These are phyloP conservation scores for Poecilia wingei DNA, from an alignment of 2,797 vertebrate species.

Conservation along the genomic window DNA sequence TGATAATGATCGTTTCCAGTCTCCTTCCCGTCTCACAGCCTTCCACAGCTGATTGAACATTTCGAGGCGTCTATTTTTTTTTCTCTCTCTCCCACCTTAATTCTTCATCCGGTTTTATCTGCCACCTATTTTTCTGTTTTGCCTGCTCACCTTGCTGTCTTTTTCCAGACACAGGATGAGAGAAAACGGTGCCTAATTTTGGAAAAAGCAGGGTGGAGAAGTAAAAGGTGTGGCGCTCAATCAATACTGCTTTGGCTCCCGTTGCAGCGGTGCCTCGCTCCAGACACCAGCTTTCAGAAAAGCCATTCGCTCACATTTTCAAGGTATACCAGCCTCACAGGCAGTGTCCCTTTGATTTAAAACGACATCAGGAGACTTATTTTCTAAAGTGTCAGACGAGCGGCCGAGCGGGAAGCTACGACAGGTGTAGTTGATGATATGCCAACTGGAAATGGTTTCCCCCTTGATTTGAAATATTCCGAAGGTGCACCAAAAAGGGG, in stretches of 20 bases:
- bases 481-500: constrained; percentile 58
- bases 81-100: constrained; percentile 33
- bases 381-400: constrained; percentile 75
- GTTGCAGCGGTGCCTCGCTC: constrained; percentile 40
- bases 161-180: constrained; percentile 25
- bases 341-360: constrained; percentile 76
- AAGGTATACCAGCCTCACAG: constrained; percentile 61
- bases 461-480: constrained; percentile 76
- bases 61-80: constrained; percentile 44
- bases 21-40: constrained; percentile 55
- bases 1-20: constrained; percentile 74
- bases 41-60: constrained; percentile 56
- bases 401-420: constrained; percentile 72
- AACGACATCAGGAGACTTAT: constrained; percentile 73
- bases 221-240: constrained; percentile 43
- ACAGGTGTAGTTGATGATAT: constrained; percentile 79
- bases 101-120: constrained; percentile 53
- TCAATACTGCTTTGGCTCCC: constrained; percentile 52
- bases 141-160: constrained; percentile 24
- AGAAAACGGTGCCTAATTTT: constrained; percentile 34
- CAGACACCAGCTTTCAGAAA: constrained; percentile 58
- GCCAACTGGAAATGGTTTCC: constrained; percentile 76
- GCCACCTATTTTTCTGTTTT: constrained; percentile 33
- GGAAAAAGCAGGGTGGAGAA: constrained; percentile 17
- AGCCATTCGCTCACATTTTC: constrained; percentile 69